Conservation (phyloP, 1,140 invertebrate genomes). For the Rhagoletis zephyria region DNA sequence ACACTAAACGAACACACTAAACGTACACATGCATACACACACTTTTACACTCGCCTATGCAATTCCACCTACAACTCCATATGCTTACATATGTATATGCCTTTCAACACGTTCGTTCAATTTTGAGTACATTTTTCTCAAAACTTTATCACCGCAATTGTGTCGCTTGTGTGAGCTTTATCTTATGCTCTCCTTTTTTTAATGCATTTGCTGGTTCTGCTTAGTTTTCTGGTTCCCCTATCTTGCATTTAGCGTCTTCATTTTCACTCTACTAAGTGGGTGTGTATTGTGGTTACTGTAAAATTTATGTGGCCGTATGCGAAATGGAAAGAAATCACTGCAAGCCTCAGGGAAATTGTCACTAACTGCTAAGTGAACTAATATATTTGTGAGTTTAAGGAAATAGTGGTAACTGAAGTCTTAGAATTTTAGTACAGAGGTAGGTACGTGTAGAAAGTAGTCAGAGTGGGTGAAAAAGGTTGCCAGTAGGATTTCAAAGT, state of each 20-base stretch:
- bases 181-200: neutral
- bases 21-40: too few species aligned
- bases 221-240: neutral
- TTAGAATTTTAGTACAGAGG: neutral
- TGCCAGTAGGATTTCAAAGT: too few species aligned
- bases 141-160: slow-evolving; percentile 49
- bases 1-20: too few species aligned
- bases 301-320: neutral
- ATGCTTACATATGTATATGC: neutral
- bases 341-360: neutral
- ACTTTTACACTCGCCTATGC: too few species aligned
- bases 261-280: neutral
- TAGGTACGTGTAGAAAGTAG: neutral
- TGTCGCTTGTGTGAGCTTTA: slow-evolving; percentile 32
- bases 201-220: neutral
- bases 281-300: neutral
- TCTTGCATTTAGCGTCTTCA: neutral
- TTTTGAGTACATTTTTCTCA: slow-evolving; percentile 33
- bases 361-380: neutral
- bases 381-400: neutral
- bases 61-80: neutral
- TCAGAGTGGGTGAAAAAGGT: too few species aligned
- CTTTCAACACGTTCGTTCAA: slow-evolving; percentile 40
- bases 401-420: too few species aligned
- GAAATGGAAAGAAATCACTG: neutral